phyloP scores from a whole-genome alignment of 2,797 vertebrate genomes.

The Hydrolagus colliei region DNA sequence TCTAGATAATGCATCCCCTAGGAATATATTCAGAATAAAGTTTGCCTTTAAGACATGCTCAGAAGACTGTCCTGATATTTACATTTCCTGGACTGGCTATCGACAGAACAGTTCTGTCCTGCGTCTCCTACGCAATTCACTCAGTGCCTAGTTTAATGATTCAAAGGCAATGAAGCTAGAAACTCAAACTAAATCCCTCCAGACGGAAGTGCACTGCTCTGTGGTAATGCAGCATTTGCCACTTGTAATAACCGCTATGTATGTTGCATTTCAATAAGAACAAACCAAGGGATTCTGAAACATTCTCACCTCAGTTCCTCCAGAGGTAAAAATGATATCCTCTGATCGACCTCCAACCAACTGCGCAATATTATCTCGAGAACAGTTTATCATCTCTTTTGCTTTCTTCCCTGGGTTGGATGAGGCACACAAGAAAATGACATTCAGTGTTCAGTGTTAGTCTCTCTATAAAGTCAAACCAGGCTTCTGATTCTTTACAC shows the following conservation, averaged over 20 bases:
- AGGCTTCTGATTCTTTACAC: background rate
- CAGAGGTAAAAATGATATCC: constrained; percentile 86
- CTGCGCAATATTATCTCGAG: constrained; percentile 70
- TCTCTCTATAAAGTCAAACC: background rate
- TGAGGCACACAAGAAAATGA: background rate
- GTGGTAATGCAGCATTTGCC: background rate
- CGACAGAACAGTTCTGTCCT: background rate
- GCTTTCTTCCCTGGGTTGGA: constrained; percentile 65
- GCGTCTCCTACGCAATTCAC: too few relatives aligned
- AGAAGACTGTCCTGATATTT: background rate
- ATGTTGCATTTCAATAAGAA: background rate
- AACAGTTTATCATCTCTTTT: constrained; percentile 62
- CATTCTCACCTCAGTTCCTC: constrained; percentile 80
- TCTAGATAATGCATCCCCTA: too few relatives aligned
- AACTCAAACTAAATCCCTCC: background rate
- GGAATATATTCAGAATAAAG: background rate
- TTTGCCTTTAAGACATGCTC: background rate
- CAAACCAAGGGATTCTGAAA: background rate
- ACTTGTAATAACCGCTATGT: background rate
- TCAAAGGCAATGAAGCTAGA: background rate
- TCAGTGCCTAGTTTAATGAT: too few relatives aligned
- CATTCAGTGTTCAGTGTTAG: background rate
- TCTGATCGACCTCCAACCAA: constrained; percentile 73
- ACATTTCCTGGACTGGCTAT: background rate
- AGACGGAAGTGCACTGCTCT: background rate